phyloP scores from a whole-genome alignment of 2,888 invertebrate genomes.

The Leucozona laternaria region DNA sequence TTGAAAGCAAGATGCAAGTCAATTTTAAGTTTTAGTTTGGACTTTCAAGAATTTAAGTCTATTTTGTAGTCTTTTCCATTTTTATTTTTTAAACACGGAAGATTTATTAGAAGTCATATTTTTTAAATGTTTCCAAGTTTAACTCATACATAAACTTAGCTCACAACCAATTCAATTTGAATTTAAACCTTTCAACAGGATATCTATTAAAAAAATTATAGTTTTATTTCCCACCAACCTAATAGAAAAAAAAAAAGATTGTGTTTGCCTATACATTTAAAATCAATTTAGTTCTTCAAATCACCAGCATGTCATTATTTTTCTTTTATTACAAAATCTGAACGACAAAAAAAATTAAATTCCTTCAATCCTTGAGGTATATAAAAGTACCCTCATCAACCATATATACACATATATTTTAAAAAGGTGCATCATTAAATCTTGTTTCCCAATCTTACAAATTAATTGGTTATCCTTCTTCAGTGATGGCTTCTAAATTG shows the following conservation, averaged over 20 bases:
- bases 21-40: no score
- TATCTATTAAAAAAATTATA: neutral
- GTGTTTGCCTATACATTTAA: neutral
- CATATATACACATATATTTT: neutral
- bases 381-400: neutral
- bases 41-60: no score
- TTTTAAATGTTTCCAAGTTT: no score
- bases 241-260: neutral
- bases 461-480: slow-evolving; percentile 31
- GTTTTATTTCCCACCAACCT: neutral
- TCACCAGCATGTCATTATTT: neutral
- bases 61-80: no score
- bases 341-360: neutral
- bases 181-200: neutral
- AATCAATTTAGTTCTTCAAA: slow-evolving; percentile 6
- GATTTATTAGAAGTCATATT: no score
- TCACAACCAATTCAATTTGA: no score
- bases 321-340: neutral
- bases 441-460: neutral
- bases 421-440: neutral
- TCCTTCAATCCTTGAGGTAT: neutral
- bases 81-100: no score
- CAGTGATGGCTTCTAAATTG: slow-evolving; percentile 5
- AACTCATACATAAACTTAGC: no score
- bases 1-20: no score